phyloP scores from a whole-genome alignment of 1,140 invertebrate species.

The Tetramorium parvispinum region DNA sequence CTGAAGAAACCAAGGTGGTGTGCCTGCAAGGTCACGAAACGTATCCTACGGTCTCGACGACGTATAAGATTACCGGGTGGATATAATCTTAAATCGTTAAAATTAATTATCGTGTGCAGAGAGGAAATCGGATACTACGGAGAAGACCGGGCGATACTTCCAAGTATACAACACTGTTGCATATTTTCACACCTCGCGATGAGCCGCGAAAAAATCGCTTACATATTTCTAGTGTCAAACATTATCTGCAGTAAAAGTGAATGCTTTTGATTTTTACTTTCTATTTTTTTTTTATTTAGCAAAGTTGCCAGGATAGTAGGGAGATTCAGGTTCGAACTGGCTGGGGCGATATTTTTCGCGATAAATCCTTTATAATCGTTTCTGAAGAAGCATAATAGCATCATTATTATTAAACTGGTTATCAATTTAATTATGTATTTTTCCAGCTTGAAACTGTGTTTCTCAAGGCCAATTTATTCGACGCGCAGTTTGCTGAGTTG shows the following conservation, averaged over 20 bases:
- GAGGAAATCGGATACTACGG: constrained; percentile 20
- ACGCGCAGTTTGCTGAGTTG: too few species aligned
- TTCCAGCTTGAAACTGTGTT: too few species aligned
- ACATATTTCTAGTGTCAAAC: background rate
- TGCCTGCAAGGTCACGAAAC: constrained; percentile 15
- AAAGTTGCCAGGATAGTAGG: background rate
- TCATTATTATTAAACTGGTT: too few species aligned
- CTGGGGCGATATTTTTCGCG: too few species aligned
- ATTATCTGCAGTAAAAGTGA: background rate
- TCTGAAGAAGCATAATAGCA: too few species aligned
- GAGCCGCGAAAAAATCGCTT: background rate
- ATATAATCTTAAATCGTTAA: constrained; percentile 54
- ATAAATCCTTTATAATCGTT: too few species aligned
- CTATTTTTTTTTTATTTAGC: background rate
- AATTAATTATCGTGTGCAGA: constrained; percentile 46
- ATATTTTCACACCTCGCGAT: constrained; percentile 21
- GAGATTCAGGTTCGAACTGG: too few species aligned
- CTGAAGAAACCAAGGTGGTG: background rate
- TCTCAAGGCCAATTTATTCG: too few species aligned
- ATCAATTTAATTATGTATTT: too few species aligned
- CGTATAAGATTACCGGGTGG: constrained; percentile 47
- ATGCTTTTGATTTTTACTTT: background rate
- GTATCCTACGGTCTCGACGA: constrained; percentile 14
- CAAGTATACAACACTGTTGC: background rate
- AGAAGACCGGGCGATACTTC: constrained; percentile 15